Evolutionary conservation across 2,113 vertebrate species (phyloP), one percentile per base, ranked within the genome.

Genomic region (Promerops cafer): DNA sequence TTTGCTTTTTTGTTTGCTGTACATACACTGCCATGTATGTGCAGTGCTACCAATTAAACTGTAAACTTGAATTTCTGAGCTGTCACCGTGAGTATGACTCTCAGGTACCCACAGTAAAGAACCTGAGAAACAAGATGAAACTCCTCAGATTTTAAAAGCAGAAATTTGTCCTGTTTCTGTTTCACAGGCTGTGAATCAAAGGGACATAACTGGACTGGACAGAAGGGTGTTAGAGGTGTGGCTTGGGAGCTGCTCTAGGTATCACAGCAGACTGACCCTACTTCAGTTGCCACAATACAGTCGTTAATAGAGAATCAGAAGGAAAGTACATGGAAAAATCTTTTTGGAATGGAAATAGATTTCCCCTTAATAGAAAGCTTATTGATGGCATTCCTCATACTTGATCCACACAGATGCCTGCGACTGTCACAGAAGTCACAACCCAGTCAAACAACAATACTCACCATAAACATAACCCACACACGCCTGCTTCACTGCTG

Each of bases 391-490:
- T 28, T 35, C 9, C 56, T 44, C 26, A 16, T 15, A 11, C 15
- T 76, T 68, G 7, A 69, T 49, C 35, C 22, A 79, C 17, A 63
- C 4, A 50, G 28, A 26, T 22, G 7, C 24, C 35, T 63, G 64
- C 24, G 59, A 44, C 6, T 22, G 24, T 72, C 53, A 52, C 2
- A 10, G 37, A 82, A 53, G 23, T 54, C 42, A 44, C 42, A 47
- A 39, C 35, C 27, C 77, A 79, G 30, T 7, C 33, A 87, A 79
- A 42, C 35, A 50, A 13, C 10, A 28, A 37, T 88, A 96, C 97
- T 74, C 98, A 99, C 99, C 99, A 49, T 98, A 99, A 89, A 99
- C 99, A 19, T 99, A 99, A 89, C 99, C 99, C 39, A 99, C 98
- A 93, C 98, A 99, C 1, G 99, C 99, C 85, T 99, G 99, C 89